Base-by-base conservation (phyloP, 2,888 invertebrate species). In the Ochropleura plecta region DNA sequence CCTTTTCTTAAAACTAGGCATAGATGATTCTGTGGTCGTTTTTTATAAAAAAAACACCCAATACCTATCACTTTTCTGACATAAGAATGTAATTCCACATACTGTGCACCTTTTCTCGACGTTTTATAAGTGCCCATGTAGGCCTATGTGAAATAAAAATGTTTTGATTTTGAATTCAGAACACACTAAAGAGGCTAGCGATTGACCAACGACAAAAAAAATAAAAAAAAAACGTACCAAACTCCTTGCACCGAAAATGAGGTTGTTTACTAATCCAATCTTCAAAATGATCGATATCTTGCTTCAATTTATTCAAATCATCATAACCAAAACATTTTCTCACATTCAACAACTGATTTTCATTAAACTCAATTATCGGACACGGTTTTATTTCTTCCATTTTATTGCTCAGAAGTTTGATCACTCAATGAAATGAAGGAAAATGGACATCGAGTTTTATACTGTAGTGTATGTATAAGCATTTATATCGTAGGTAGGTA, bases 191-290 rank as follows among this genome's bases (percentile, higher is more conserved):
- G 1, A n/a, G 4, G 51, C n/a, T 51, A 6, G 8, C 18, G 3
- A 18, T 18, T 0, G 8, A 5, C 49, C 12, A 49, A 8, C 8
- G 10, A 53, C n/a, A 53, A n/a, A 18, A n/a, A 60, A 48, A 51
- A 1, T 1, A 7, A 46, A 18, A 53, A 46, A 40, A 0, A 20
- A 18, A 75, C 89, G 70, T 46, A 86, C 86, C 83, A 68, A 88
- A 90, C 8, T 89, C 76, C 30, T 86, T 87, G 3, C 84, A 64
- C 1, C 70, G 80, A 53, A 89, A 90, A 81, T 88, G 89, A 14
- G 78, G 78, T 51, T 88, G 88, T 9, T 84, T 86, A n/a, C 69
- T 55, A 10, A 90, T 86, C 90, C 90, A 90, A 14, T 85, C 79
- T 16, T 84, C 73, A n/a, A 90, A 76, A 0, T 86, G 60, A 59